Conservation (phyloP, 2,113 vertebrate species). For the Blennius ocellaris region DNA sequence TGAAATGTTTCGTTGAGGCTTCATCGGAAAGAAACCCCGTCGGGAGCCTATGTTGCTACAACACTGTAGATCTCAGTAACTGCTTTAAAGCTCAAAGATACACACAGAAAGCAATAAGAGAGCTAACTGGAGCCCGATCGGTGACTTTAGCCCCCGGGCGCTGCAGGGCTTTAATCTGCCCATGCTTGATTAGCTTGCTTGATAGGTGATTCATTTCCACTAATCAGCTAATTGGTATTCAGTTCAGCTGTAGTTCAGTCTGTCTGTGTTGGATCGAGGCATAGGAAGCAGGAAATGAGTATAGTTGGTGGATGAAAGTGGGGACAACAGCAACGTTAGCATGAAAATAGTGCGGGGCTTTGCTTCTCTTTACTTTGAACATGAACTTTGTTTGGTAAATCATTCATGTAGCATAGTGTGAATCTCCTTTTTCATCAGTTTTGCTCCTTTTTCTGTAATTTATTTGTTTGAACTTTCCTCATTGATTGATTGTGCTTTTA, state of each 20-base stretch:
- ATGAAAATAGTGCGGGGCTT: too few species aligned
- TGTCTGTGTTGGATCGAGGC: background rate
- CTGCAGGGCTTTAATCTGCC: conserved; percentile 13
- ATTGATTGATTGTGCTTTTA: too few species aligned
- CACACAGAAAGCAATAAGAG: background rate
- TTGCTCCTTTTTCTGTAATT: too few species aligned
- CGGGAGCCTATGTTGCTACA: background rate
- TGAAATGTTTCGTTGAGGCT: too few species aligned
- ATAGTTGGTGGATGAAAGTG: background rate
- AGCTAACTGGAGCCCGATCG: background rate
- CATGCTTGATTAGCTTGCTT: conserved; percentile 9
- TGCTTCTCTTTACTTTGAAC: too few species aligned
- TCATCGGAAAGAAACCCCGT: too few species aligned
- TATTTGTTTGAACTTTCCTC: too few species aligned
- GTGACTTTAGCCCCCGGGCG: background rate
- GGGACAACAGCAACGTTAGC: too few species aligned
- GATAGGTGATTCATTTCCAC: conserved; percentile 6
- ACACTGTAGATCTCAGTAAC: background rate
- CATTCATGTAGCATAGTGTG: too few species aligned
- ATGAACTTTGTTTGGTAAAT: too few species aligned
- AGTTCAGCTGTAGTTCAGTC: conserved; percentile 5
- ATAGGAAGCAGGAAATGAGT: background rate
- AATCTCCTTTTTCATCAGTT: too few species aligned
- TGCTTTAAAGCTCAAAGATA: background rate
- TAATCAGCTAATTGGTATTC: conserved; percentile 2